Percentiles rank a stretch among this genome's conserved stretches.
Conservation (phyloP, 35 echinoderm and acorn worm genomes). For the Holothuria glaberrima region DNA sequence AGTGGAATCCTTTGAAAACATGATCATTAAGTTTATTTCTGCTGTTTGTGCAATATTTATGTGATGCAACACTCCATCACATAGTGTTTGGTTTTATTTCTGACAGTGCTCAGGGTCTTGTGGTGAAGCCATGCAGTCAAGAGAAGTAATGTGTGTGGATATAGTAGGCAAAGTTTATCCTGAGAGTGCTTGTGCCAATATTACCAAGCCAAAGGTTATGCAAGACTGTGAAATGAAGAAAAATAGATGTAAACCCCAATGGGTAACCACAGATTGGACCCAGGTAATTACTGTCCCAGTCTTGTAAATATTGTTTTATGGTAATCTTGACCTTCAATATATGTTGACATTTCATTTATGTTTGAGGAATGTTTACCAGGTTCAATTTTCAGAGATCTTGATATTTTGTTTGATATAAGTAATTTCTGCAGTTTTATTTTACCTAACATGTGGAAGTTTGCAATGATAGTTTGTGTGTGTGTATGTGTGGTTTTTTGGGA, state of each 20-base stretch:
- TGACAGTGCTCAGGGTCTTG: slow-evolving; percentile 72
- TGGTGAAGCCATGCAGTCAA: slow-evolving; percentile 72
- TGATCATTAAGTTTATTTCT: too few relatives aligned
- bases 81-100: too few relatives aligned
- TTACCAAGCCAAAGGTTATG: slow-evolving; percentile 48
- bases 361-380: too few relatives aligned
- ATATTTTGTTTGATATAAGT: neutral
- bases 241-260: slow-evolving; percentile 52
- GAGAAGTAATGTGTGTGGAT: slow-evolving; percentile 62
- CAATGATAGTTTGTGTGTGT: too few relatives aligned
- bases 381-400: too few relatives aligned
- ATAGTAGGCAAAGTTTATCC: slow-evolving; percentile 26
- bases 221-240: slow-evolving; percentile 55
- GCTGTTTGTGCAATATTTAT: too few relatives aligned
- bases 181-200: slow-evolving; percentile 41
- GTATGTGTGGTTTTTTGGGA: too few relatives aligned
- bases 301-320: too few relatives aligned
- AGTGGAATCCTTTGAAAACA: too few relatives aligned
- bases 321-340: too few relatives aligned
- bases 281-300: slow-evolving; percentile 63
- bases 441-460: neutral
- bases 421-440: neutral
- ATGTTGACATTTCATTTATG: too few relatives aligned
- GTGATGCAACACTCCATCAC: too few relatives aligned
- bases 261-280: slow-evolving; percentile 68